phyloP scores from a whole-genome alignment of 2,888 invertebrate genomes.

The Ichneumon xanthorius region DNA sequence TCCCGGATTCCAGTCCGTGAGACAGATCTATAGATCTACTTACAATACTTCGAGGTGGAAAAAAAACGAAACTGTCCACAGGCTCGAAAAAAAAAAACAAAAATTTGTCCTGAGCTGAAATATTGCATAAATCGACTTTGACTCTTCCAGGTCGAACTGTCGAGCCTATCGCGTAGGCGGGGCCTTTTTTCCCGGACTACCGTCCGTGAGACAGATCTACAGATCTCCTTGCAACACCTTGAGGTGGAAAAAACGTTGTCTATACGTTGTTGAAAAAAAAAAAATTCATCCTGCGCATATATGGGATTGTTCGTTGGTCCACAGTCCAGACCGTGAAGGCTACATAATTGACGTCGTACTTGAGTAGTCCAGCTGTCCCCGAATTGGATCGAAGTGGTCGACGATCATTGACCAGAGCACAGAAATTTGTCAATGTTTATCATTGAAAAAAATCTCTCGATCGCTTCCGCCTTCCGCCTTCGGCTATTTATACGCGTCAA shows the following conservation, averaged over 20 bases:
- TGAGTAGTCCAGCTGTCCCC: constrained; percentile 1
- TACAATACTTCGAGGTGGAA: neutral
- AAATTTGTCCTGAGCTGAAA: neutral
- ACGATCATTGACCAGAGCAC: constrained; percentile 26
- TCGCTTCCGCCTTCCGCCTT: neutral
- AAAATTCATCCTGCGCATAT: too few relatives aligned
- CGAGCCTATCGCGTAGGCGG: constrained; percentile 34
- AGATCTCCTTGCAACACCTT: too few relatives aligned
- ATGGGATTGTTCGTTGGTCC: too few relatives aligned
- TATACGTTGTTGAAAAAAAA: too few relatives aligned
- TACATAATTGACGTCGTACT: neutral
- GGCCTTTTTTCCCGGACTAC: constrained; percentile 8
- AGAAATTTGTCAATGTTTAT: constrained; percentile 11
- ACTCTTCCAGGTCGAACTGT: constrained; percentile 24
- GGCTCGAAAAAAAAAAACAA: neutral
- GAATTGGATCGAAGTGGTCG: constrained; percentile 21
- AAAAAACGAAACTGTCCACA: neutral
- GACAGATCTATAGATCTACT: neutral
- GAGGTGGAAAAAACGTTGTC: too few relatives aligned
- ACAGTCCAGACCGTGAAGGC: neutral
- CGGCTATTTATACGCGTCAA: neutral
- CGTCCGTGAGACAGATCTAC: too few relatives aligned
- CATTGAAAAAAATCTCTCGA: neutral
- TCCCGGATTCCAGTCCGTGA: neutral
- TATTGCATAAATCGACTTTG: constrained; percentile 8